A percentile compares a stretch with the other conserved stretches of the same genome.
These are phyloP conservation scores for Trisateles emortualis DNA, from an alignment of 2,888 invertebrate genomes.

Conservation along the genomic window DNA sequence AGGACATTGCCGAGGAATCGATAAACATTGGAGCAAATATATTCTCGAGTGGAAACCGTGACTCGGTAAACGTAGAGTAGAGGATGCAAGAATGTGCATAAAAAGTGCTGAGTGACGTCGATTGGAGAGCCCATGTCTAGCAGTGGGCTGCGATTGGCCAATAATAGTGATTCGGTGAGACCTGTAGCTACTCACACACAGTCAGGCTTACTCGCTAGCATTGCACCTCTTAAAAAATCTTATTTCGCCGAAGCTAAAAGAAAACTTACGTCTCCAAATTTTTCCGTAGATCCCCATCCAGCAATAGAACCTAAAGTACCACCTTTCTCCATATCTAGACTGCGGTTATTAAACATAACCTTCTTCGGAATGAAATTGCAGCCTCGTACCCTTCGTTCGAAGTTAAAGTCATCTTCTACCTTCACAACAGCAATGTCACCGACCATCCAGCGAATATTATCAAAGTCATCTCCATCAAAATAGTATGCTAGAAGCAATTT, in stretches of 20 bases:
- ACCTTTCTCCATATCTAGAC: constrained; percentile 57
- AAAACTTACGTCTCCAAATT: constrained; percentile 63
- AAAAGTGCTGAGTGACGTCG: no score
- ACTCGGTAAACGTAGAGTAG: no score
- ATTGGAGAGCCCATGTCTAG: no score
- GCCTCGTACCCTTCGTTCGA: constrained; percentile 64
- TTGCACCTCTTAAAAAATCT: neutral
- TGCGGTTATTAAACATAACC: constrained; percentile 67
- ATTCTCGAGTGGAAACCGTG: no score
- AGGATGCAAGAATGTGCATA: no score
- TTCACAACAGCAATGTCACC: constrained; percentile 78
- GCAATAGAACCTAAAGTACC: constrained; percentile 60
- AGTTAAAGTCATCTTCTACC: constrained; percentile 74
- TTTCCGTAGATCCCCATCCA: constrained; percentile 71
- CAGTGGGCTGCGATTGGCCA: no score
- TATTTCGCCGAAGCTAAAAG: neutral
- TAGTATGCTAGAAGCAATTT: constrained; percentile 57
- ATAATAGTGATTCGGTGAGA: no score
- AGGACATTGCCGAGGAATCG: no score
- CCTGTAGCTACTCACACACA: no score
- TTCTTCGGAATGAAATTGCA: constrained; percentile 73
- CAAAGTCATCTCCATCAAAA: constrained; percentile 70
- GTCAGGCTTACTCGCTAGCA: no score
- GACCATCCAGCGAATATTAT: constrained; percentile 79
- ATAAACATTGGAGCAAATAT: no score